These are phyloP conservation scores for Lasiurus borealis DNA, from an alignment of 2,113 vertebrate species.

Conservation along the genomic window DNA sequence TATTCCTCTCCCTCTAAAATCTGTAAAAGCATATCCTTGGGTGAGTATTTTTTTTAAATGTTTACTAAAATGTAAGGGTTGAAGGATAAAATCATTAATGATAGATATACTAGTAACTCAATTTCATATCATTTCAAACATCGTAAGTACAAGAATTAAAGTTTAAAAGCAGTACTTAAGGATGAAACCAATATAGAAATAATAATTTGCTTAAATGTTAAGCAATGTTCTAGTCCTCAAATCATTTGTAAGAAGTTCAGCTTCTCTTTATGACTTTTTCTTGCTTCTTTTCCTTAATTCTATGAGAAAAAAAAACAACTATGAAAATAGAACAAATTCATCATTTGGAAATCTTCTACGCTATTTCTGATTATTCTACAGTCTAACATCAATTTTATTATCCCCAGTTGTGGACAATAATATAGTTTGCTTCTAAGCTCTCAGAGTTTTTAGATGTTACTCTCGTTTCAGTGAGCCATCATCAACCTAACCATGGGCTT, in stretches of 20 bases:
- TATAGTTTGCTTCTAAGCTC: background rate
- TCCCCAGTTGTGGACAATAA: background rate
- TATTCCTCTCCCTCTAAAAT: background rate
- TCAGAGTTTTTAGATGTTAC: background rate
- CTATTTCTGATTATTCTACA: background rate
- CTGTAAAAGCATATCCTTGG: background rate
- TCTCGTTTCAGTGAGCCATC: background rate
- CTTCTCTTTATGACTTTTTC: slow-evolving; percentile 36
- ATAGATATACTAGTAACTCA: background rate
- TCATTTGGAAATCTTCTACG: background rate
- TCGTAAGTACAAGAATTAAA: background rate
- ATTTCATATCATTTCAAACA: background rate
- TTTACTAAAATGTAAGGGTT: background rate
- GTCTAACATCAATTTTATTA: background rate
- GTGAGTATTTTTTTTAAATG: background rate
- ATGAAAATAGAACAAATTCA: background rate
- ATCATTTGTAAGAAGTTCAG: background rate
- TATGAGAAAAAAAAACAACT: slow-evolving; percentile 1
- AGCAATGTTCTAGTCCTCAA: background rate
- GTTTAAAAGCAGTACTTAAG: background rate
- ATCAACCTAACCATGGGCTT: background rate
- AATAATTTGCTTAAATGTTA: background rate
- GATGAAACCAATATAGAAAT: background rate
- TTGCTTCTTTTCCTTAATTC: background rate
- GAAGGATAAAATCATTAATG: background rate